Base-by-base conservation (phyloP, 1,140 invertebrate species). In the Ceratosolen fusciceps region DNA sequence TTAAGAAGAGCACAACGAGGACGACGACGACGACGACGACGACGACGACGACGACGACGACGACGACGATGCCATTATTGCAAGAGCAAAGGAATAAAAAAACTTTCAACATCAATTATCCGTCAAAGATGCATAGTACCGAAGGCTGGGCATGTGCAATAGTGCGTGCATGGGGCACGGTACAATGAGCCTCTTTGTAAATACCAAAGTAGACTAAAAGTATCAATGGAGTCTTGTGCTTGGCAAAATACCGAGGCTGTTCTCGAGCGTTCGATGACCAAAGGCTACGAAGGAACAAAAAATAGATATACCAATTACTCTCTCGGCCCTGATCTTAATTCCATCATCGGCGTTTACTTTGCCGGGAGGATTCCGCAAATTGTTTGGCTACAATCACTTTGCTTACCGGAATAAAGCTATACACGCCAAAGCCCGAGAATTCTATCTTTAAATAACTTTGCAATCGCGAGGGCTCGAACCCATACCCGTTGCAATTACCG, bases 221-320 rank as follows among this genome's bases (percentile, higher is more conserved):
- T 26, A 73, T 73, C 71, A 73, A 58, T 73, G 34, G 47, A 58
- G 71, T 58, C 34, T 58, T 72, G 26, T 73, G 47, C 52, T 4
- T 34, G 19, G 52, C 34, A 73, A 73, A 58, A 73, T 73, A 56
- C 34, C 34, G 39, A 1, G 19, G 9, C 21, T 58, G 16, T 52
- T 31, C 10, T 49, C 68, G 47, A 52, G 26, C 12, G 21, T 29
- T 5, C 5, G 5, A 21, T 14, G 26, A 26, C 5, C 39, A 43
- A 71, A 43, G 68, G 43, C 24, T 49, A 72, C 29, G 49, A 34
- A 54, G 26, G 21, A 72, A 21, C 12, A 26, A 7, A 54, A 72
- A 54, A 72, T 21, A 21, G 26, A 21, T 31, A 54, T 43, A 49
- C n/a, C 26, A 71, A 72, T 26, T 54, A 54, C 39, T 34, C 34